Conservation (phyloP, 2,113 vertebrate genomes). For the Chloropsis hardwickii region DNA sequence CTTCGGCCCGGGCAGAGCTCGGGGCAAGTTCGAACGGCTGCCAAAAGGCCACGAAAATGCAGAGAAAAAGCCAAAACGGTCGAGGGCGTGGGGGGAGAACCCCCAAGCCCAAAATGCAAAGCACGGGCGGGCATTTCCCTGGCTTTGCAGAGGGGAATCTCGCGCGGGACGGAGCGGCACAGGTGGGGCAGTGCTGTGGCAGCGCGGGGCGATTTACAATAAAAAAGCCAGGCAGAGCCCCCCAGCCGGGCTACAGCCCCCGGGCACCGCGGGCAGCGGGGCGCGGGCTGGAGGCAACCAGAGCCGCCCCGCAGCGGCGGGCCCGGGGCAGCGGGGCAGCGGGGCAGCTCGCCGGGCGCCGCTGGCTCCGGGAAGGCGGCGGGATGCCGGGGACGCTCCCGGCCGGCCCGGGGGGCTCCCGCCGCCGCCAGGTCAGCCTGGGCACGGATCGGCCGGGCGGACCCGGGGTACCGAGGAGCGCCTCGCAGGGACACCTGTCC, state of each 20-base stretch:
- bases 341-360: neutral
- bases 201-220: neutral
- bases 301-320: neutral
- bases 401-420: neutral
- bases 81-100: accelerated
- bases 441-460: neutral
- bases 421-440: neutral
- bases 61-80: neutral
- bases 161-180: neutral
- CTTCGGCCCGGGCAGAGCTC: neutral
- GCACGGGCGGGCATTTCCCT: neutral
- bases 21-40: neutral
- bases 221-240: neutral
- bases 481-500: neutral
- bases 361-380: neutral
- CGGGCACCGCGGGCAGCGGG: neutral
- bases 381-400: neutral
- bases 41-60: neutral
- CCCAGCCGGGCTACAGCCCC: neutral
- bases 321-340: neutral
- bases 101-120: neutral
- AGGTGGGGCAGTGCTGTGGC: neutral
- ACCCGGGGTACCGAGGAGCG: neutral
- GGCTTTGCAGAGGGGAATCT: neutral
- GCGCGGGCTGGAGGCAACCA: neutral